phyloP scores from a whole-genome alignment of 92 coral and sea anemone genomes.

The Heliopora coerulea region DNA sequence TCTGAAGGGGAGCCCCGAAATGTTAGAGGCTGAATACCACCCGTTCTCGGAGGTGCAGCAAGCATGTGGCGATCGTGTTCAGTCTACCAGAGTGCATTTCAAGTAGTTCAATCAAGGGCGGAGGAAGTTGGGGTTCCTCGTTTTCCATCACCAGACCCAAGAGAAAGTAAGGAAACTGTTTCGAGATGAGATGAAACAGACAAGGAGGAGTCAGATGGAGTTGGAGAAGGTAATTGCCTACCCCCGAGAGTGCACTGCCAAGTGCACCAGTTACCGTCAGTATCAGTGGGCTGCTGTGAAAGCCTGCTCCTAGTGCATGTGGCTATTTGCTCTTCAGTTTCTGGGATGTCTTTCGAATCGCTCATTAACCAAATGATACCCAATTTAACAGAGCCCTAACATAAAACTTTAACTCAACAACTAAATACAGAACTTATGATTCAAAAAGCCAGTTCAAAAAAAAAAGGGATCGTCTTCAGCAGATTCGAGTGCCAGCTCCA shows the following conservation, averaged over 20 bases:
- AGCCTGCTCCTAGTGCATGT: background rate
- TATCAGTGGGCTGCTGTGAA: background rate
- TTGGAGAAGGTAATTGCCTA: background rate
- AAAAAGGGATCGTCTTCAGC: too few species aligned
- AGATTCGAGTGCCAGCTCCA: too few species aligned
- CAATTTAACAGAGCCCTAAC: too few species aligned
- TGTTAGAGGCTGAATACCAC: background rate
- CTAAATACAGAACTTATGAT: too few species aligned
- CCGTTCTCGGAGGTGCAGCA: background rate
- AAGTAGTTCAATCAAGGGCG: background rate
- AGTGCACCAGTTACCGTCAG: background rate
- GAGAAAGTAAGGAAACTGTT: background rate
- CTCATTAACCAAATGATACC: slow-evolving; percentile 8
- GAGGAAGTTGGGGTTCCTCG: background rate
- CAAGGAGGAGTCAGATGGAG: background rate
- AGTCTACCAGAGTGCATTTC: too few species aligned
- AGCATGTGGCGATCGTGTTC: background rate
- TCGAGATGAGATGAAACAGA: background rate
- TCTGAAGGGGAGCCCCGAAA: background rate
- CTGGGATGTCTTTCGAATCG: background rate
- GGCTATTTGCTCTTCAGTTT: background rate
- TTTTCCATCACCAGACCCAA: slow-evolving; percentile 2
- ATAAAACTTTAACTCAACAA: too few species aligned
- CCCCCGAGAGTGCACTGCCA: background rate
- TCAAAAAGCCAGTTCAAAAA: too few species aligned